Conservation (phyloP, 2,113 vertebrate species). For the Halichoerus grypus region DNA sequence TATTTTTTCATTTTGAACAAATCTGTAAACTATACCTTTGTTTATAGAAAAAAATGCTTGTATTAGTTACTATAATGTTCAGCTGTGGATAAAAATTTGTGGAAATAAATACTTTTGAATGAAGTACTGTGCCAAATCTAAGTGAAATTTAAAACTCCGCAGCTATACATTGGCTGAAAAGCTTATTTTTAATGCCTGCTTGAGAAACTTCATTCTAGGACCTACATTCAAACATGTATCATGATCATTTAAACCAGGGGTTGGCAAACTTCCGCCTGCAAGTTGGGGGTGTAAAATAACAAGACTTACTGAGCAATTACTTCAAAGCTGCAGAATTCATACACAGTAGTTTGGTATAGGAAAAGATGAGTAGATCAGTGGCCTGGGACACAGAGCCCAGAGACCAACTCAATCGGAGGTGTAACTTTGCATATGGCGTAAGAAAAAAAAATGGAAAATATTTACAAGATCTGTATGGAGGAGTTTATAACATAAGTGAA, state of each 20-base stretch:
- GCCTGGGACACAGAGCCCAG: neutral
- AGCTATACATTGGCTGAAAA: neutral
- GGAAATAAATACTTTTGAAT: conserved; percentile 87
- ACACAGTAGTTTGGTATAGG: neutral
- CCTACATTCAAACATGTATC: neutral
- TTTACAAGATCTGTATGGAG: neutral
- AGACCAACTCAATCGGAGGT: neutral
- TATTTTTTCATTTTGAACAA: conserved; percentile 86
- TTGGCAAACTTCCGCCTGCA: neutral
- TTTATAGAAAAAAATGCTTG: conserved; percentile 83
- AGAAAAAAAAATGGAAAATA: neutral
- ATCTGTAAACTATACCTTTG: conserved; percentile 84
- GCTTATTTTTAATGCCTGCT: conserved; percentile 42
- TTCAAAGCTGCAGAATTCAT: neutral
- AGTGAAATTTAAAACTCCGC: conserved; percentile 23
- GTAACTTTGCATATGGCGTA: neutral
- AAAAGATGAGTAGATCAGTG: neutral
- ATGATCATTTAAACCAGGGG: neutral
- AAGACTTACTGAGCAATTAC: neutral
- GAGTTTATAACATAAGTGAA: neutral
- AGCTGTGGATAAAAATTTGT: conserved; percentile 83
- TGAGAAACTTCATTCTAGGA: neutral
- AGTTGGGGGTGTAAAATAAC: neutral
- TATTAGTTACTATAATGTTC: conserved; percentile 84
- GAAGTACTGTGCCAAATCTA: conserved; percentile 54